Evolutionary conservation across 1,140 invertebrate species (phyloP).

Genomic region (Propsilocerus akamusi): DNA sequence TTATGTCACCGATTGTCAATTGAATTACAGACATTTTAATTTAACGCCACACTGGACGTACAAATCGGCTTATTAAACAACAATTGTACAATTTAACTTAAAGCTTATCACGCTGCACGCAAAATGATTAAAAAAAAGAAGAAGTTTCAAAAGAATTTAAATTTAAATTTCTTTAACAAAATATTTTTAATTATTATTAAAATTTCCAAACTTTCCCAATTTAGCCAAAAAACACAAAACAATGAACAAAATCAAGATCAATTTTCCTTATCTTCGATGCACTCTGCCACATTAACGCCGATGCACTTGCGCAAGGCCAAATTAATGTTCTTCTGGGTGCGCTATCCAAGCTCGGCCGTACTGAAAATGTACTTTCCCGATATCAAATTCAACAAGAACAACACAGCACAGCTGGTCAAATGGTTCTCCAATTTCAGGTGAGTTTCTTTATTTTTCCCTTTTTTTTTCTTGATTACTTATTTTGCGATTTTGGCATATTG

Average conservation of each 20-base stretch:
- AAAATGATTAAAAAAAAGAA: neutral
- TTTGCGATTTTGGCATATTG: too few species aligned
- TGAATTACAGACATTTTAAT: too few species aligned
- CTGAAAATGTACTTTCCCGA: slow-evolving; percentile 99
- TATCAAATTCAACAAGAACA: slow-evolving; percentile 99
- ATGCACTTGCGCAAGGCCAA: slow-evolving; percentile 99
- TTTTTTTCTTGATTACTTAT: too few species aligned
- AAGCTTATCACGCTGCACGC: slow-evolving; percentile 16
- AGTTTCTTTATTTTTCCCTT: too few species aligned
- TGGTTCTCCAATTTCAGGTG: slow-evolving; percentile 99
- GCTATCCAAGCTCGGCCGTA: slow-evolving; percentile 94
- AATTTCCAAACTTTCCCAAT: too few species aligned
- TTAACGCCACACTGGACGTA: too few species aligned
- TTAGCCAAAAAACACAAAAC: neutral
- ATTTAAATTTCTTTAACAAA: neutral
- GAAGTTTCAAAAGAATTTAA: neutral
- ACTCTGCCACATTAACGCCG: slow-evolving; percentile 91
- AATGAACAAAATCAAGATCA: neutral
- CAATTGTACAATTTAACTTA: slow-evolving; percentile 23
- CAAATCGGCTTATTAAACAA: too few species aligned
- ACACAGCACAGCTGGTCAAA: slow-evolving; percentile 99
- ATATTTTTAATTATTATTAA: too few species aligned
- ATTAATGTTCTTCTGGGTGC: slow-evolving; percentile 99
- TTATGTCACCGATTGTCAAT: too few species aligned
- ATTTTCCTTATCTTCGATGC: slow-evolving; percentile 57